Percentiles rank a stretch among this genome's conserved stretches.
phyloP scores from a whole-genome alignment of 2,888 invertebrate species.

The Amphiduros pacificus region DNA sequence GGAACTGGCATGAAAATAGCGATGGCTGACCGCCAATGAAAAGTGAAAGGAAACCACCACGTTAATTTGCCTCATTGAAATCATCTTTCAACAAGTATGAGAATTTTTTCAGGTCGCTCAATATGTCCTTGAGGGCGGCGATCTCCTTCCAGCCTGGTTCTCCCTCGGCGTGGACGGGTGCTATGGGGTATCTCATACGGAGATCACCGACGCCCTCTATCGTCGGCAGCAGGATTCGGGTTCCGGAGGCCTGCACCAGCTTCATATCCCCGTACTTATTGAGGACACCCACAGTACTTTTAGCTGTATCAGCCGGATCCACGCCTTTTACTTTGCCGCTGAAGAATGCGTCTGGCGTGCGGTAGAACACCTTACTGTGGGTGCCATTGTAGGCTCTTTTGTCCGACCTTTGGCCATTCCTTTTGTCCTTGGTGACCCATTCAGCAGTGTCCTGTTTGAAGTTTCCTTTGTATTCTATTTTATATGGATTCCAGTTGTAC shows the following conservation, averaged over 20 bases:
- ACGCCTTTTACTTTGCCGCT: too few species aligned
- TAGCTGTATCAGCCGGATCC: not conserved
- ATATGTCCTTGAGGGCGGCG: too few species aligned
- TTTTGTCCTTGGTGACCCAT: not conserved
- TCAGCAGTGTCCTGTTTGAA: not conserved
- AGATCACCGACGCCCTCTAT: conserved; percentile 4
- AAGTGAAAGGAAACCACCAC: too few species aligned
- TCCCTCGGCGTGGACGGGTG: too few species aligned
- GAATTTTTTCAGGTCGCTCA: too few species aligned
- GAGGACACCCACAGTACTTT: not conserved
- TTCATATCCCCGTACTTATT: not conserved
- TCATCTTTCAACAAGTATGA: too few species aligned
- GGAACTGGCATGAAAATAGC: too few species aligned
- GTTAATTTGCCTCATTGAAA: too few species aligned
- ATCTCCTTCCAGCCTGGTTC: too few species aligned
- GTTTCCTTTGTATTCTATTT: not conserved
- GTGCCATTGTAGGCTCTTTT: conserved; percentile 1
- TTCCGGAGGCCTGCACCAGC: conserved; percentile 1
- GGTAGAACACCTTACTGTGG: too few species aligned
- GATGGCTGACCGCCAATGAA: too few species aligned
- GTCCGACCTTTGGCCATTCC: not conserved
- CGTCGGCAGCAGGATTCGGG: conserved; percentile 2
- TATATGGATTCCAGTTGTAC: conserved; percentile 10
- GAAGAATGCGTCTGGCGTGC: too few species aligned
- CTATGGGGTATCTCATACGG: conserved; percentile 3